These are phyloP conservation scores for Epinotia demarniana DNA, from an alignment of 2,888 invertebrate genomes.

Conservation along the genomic window DNA sequence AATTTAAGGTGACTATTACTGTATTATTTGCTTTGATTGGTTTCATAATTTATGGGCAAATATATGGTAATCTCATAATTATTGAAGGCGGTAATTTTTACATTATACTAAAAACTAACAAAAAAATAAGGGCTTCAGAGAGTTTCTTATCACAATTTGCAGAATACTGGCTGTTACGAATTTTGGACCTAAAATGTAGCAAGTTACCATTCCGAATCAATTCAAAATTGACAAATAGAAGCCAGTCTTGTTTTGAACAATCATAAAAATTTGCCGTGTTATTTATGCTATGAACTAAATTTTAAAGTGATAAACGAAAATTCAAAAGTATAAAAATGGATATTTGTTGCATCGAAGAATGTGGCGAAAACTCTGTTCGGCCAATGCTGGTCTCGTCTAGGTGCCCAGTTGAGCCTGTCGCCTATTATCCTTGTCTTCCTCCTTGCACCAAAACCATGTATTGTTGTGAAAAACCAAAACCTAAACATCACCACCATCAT, in stretches of 20 bases:
- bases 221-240: slow-evolving; percentile 56
- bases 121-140: background rate
- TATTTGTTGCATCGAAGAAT: slow-evolving; percentile 61
- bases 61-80: background rate
- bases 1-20: background rate
- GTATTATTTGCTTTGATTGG: background rate
- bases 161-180: slow-evolving; percentile 18
- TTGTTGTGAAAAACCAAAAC: slow-evolving; percentile 58
- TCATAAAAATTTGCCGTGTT: slow-evolving; percentile 50
- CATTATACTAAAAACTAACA: background rate
- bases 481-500: slow-evolving; percentile 27
- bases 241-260: slow-evolving; percentile 50
- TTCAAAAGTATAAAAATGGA: slow-evolving; percentile 64
- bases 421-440: slow-evolving; percentile 65
- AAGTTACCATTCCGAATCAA: slow-evolving; percentile 16
- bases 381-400: slow-evolving; percentile 62
- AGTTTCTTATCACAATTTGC: background rate
- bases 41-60: background rate
- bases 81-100: background rate
- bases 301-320: slow-evolving; percentile 48
- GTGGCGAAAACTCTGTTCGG: slow-evolving; percentile 62
- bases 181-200: background rate
- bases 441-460: slow-evolving; percentile 60
- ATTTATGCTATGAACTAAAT: slow-evolving; percentile 51
- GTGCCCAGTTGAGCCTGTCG: slow-evolving; percentile 56